phyloP scores from a whole-genome alignment of 2,797 vertebrate genomes.

The Gymnothorax reevesii region DNA sequence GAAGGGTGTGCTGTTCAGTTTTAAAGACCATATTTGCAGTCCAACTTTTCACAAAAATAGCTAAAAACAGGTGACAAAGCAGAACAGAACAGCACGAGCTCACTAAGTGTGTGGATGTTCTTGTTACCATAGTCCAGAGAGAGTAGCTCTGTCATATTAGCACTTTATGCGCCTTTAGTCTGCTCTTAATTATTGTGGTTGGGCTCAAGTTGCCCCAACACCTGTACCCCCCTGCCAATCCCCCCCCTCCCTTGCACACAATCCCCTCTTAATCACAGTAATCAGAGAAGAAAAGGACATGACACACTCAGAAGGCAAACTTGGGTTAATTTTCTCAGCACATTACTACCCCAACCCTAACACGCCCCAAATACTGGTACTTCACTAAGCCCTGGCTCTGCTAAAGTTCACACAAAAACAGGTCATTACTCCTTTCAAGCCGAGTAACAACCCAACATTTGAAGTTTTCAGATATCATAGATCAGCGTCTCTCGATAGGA shows the following conservation, averaged over 20 bases:
- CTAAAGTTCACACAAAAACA: neutral
- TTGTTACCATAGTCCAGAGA: neutral
- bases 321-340: no score
- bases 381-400: neutral
- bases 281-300: neutral
- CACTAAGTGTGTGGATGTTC: neutral
- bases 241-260: neutral
- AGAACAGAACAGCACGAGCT: neutral
- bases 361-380: neutral
- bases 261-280: conserved; percentile 41
- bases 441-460: neutral
- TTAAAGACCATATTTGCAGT: neutral
- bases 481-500: neutral
- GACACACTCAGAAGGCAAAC: neutral
- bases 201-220: conserved; percentile 34
- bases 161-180: conserved; percentile 35
- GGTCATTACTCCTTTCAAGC: neutral
- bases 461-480: neutral
- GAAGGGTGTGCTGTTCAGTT: neutral
- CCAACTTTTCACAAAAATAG: neutral
- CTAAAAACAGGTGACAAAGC: neutral
- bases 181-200: conserved; percentile 40
- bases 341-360: neutral
- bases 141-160: conserved; percentile 38
- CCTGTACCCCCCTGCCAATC: neutral